Evolutionary conservation across 35 echinoderm and acorn worm genomes (phyloP).

Genomic region (Eucidaris tribuloides): DNA sequence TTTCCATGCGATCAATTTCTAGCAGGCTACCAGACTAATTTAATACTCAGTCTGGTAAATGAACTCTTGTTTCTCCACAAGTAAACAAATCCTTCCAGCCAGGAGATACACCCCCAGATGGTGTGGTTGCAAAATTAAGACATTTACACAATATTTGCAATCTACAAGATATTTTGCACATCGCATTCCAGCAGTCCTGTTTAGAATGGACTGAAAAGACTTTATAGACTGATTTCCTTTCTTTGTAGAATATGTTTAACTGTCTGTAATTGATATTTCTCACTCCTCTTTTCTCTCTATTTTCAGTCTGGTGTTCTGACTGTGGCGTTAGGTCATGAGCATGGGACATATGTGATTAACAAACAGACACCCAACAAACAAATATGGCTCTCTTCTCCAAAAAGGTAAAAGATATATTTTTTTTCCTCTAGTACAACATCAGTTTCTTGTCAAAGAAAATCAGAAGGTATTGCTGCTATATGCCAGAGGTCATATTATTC

Average conservation of each 20-base stretch:
- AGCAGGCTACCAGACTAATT: too few relatives aligned
- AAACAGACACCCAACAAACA: slow-evolving; percentile 99
- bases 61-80: too few relatives aligned
- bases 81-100: too few relatives aligned
- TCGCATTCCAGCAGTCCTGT: background rate
- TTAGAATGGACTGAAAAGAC: background rate
- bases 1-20: too few relatives aligned
- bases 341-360: slow-evolving; percentile 98
- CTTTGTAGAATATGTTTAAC: background rate
- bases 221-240: background rate
- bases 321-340: slow-evolving; percentile 51
- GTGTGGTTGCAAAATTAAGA: too few relatives aligned
- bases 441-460: too few relatives aligned
- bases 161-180: background rate
- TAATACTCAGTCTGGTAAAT: too few relatives aligned
- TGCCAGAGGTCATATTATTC: too few relatives aligned
- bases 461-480: too few relatives aligned
- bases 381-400: slow-evolving; percentile 95
- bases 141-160: too few relatives aligned
- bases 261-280: background rate
- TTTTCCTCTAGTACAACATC: too few relatives aligned
- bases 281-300: background rate
- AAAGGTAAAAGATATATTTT: slow-evolving; percentile 48
- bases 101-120: too few relatives aligned
- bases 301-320: slow-evolving; percentile 89